These are phyloP conservation scores for Globicephala melas DNA, from an alignment of 2,113 vertebrate species.

Conservation along the genomic window DNA sequence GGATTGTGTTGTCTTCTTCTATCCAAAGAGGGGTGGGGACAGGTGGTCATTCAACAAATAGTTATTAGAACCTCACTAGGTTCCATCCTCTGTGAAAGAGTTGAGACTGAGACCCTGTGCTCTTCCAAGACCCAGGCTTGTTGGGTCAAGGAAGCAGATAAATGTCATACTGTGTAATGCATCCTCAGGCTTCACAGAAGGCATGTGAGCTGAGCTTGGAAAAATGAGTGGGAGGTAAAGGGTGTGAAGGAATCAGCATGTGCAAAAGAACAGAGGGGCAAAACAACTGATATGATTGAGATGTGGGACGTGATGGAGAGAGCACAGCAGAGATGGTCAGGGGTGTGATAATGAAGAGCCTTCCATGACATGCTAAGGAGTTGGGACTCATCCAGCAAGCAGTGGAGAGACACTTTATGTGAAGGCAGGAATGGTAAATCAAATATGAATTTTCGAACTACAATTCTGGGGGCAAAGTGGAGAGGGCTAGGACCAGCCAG, in stretches of 20 bases:
- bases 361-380: neutral
- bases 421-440: neutral
- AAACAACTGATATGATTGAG: neutral
- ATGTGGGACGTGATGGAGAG: neutral
- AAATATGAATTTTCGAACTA: slow-evolving; percentile 4
- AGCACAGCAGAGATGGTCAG: neutral
- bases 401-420: neutral
- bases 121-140: neutral
- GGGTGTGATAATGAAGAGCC: neutral
- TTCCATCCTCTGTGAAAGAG: neutral
- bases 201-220: neutral
- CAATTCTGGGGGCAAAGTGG: neutral
- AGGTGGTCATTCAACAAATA: neutral
- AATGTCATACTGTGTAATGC: neutral
- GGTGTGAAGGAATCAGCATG: neutral
- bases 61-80: neutral
- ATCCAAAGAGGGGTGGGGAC: too few species aligned
- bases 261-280: neutral
- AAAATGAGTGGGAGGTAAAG: neutral
- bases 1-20: neutral
- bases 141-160: neutral
- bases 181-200: neutral
- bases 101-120: neutral
- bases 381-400: neutral
- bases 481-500: neutral